Evolutionary conservation across 2,113 vertebrate species (phyloP), one percentile per base, ranked within the genome.

Genomic region (Orcinus orca): DNA sequence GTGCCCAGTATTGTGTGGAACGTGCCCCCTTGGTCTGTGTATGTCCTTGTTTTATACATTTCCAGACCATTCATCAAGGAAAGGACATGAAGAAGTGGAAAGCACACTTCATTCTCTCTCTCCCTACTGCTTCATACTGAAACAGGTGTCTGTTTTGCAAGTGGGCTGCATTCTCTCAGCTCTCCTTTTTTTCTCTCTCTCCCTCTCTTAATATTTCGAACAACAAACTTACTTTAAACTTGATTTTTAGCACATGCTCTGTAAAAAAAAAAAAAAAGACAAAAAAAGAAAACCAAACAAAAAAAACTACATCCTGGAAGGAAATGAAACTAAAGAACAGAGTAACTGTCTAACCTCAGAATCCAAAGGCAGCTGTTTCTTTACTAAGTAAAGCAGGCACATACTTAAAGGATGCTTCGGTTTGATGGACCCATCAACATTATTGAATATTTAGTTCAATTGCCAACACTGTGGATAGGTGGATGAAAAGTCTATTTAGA

Each of bases 21-120:
- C 97, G 97, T 98, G 98, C 98, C 98, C 98, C 98, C 98, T 97
- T 96, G 97, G 98, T 99, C 98, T 98, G 98, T 97, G 97, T 98
- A 96, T 96, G 97, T 98, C 98, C 99, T 98, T 41, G 96, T 99
- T 98, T 98, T 96, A 95, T 96, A 98, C 65, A 8, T 98, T 97
- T 98, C 97, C 97, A 98, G 97, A 97, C 96, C 98, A 95, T 98
- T 97, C 98, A 97, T 98, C 98, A 95, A 96, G 90, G 10, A 79
- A 94, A 97, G 98, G 98, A 94, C 97, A 76, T 97, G 94, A 96
- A 74, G 97, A 98, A 85, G 85, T 96, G 98, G 96, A 98, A 97
- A 95, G 97, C 98, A 98, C 96, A 86, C 86, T 85, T 70, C 96
- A 71, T 90, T 80, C 90, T 68, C 91, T 62, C 88, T 87, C 70